These are phyloP conservation scores for Blastomussa wellsi DNA, from an alignment of 92 coral and sea anemone genomes.

Conservation along the genomic window DNA sequence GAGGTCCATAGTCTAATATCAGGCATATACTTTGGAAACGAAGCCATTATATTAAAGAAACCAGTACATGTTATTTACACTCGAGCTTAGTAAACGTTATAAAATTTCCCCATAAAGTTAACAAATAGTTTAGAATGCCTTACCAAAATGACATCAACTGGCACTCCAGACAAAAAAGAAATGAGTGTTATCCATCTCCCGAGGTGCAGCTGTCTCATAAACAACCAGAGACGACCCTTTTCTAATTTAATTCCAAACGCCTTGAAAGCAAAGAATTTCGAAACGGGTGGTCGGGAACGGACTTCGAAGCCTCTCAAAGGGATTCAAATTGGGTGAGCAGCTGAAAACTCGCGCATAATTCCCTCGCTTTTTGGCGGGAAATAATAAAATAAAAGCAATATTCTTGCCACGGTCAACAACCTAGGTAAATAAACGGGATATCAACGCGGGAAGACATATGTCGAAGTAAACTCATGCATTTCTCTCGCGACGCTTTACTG, in stretches of 20 bases:
- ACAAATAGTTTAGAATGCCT: neutral
- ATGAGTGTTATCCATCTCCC: neutral
- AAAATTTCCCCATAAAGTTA: neutral
- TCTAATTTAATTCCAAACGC: neutral
- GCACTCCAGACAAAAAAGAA: neutral
- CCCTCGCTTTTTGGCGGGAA: slow-evolving; percentile 27
- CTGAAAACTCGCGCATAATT: slow-evolving; percentile 9
- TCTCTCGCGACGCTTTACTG: neutral
- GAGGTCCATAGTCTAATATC: neutral
- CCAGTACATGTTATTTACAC: neutral
- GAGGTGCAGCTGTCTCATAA: neutral
- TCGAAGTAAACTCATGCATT: neutral
- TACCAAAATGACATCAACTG: slow-evolving; percentile 7
- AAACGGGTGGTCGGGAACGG: neutral
- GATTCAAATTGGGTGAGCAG: neutral
- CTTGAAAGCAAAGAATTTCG: neutral
- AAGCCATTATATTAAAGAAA: neutral
- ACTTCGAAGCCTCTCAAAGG: neutral
- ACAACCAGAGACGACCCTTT: neutral
- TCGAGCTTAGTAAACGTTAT: neutral
- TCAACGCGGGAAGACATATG: slow-evolving; percentile 11
- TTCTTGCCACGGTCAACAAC: slow-evolving; percentile 16
- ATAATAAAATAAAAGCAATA: slow-evolving; percentile 11
- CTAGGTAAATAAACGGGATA: slow-evolving; percentile 16
- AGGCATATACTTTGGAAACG: neutral